Base-by-base conservation (phyloP, 2,113 vertebrate genomes). In the Scomber japonicus region DNA sequence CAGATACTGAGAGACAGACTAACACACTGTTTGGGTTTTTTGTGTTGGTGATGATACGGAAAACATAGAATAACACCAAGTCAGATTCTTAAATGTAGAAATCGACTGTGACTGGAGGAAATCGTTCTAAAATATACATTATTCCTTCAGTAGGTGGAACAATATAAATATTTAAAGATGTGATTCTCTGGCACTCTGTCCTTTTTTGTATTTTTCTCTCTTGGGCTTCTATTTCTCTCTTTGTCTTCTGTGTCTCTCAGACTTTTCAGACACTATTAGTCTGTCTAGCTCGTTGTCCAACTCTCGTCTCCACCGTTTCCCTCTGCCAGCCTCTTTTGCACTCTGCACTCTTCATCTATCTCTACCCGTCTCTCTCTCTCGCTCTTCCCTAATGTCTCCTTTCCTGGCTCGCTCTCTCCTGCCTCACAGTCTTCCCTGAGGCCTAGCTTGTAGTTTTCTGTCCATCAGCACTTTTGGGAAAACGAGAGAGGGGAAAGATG, bases 401-500 rank as follows among this genome's bases (percentile, higher is more conserved):
- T 48, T 9, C 49, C 59, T 48, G 16, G 13, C 45, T 46, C 6
- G 0, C 56, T 69, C 75, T 11, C 59, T 79, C 53, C 51, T 77
- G 78, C 82, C 88, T 89, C 72, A 15, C 75, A 83, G 83, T 64
- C 79, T 84, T 53, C 82, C 91, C 89, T 77, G 67, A 67, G 90
- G 90, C 88, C 65, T 54, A 16, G 69, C 83, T 85, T 73, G 79
- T 83, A 89, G 82, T 92, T 86, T 87, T 84, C 77, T 78, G 79
- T 84, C 84, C 88, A 86, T 93, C 92, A 92, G 89, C 89, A 88
- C 86, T 92, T 92, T 73, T 69, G 83, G 84, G 77, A 89, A 79
- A 88, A 82, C n/a, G 59, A 81, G 68, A 78, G 56, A 73, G 46
- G 27, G 45, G 21, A 78, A 66, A 78, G 51, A 82, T 64, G 83